Evolutionary conservation across 1,140 invertebrate genomes (phyloP).

Genomic region (Neoseiulus cucumeris): DNA sequence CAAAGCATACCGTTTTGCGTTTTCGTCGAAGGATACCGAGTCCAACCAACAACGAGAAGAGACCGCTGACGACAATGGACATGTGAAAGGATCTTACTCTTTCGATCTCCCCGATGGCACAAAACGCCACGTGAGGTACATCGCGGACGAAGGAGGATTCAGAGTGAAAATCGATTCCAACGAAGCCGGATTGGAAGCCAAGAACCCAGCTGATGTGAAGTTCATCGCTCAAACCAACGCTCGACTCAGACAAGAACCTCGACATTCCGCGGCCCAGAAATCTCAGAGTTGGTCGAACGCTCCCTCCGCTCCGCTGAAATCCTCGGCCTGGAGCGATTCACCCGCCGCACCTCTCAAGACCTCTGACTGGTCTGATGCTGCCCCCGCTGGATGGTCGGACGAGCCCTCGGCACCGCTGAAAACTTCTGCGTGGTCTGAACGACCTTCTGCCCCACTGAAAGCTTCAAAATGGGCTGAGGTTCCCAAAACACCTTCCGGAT

Average conservation of each 20-base stretch:
- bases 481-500: too few species aligned
- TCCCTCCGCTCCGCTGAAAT: not conserved
- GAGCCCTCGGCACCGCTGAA: too few species aligned
- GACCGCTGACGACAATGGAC: slow-evolving; percentile 11
- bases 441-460: too few species aligned
- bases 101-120: not conserved
- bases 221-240: not conserved
- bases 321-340: too few species aligned
- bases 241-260: not conserved
- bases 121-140: slow-evolving; percentile 16
- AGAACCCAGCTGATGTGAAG: slow-evolving; percentile 2
- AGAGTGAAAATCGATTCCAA: slow-evolving; percentile 14
- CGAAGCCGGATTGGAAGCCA: slow-evolving; percentile 1
- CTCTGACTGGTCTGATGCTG: too few species aligned
- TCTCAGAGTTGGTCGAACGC: not conserved
- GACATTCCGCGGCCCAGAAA: not conserved
- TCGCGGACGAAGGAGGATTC: slow-evolving; percentile 17
- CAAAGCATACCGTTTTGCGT: not conserved
- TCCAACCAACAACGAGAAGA: slow-evolving; percentile 13
- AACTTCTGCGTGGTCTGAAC: too few species aligned
- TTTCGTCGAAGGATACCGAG: slow-evolving; percentile 11
- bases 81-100: slow-evolving; percentile 16
- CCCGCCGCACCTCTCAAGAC: too few species aligned
- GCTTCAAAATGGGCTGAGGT: too few species aligned
- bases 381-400: too few species aligned